Conservation (phyloP, 2,113 vertebrate genomes). For the Philantomba maxwellii region DNA sequence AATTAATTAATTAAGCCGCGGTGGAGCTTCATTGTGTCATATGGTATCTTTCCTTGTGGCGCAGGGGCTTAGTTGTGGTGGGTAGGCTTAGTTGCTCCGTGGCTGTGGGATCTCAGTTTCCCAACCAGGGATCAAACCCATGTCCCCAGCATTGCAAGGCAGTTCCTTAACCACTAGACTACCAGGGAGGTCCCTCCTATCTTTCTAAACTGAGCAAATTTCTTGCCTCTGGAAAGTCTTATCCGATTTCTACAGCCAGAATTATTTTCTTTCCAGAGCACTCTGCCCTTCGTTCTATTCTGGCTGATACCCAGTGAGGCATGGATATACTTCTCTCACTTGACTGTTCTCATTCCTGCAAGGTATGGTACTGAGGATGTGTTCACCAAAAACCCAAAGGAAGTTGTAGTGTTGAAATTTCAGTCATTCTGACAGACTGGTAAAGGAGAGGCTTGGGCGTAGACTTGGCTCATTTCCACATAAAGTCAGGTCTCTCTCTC, state of each 20-base stretch:
- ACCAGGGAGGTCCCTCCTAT: not conserved
- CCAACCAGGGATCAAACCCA: not conserved
- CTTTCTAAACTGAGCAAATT: constrained; percentile 8
- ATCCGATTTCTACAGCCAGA: not conserved
- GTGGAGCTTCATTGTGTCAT: not conserved
- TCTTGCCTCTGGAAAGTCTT: not conserved
- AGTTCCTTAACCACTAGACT: not conserved
- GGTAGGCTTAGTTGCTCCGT: not conserved
- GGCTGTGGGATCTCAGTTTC: not conserved
- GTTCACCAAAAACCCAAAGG: constrained; percentile 19
- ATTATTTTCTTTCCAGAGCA: not conserved
- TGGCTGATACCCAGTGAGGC: not conserved
- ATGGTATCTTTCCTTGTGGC: not conserved
- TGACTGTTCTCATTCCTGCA: not conserved
- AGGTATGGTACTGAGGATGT: not conserved
- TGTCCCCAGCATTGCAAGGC: not conserved
- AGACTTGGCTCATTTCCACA: not conserved
- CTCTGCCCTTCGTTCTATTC: not conserved
- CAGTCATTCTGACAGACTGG: not conserved
- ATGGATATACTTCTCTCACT: not conserved
- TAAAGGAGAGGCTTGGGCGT: not conserved
- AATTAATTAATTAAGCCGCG: not conserved
- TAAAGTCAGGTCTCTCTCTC: not conserved
- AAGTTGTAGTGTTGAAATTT: constrained; percentile 33
- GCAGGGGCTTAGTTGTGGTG: not conserved